Evolutionary conservation across 35 echinoderm and acorn worm species (phyloP).

Genomic region (Patiria miniata): DNA sequence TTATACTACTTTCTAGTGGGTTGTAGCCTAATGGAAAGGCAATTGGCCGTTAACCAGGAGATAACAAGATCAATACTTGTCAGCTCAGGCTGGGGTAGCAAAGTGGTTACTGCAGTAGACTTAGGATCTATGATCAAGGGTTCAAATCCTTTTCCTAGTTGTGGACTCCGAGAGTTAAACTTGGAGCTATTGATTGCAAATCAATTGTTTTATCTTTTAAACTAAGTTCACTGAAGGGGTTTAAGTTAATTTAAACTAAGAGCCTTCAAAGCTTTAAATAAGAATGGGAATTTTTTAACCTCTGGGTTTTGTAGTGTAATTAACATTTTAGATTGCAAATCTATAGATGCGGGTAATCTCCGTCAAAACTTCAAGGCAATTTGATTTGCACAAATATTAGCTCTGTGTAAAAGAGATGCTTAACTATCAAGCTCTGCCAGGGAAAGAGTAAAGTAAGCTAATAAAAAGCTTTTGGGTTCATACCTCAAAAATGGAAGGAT

Average conservation of each 20-base stretch:
- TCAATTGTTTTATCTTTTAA: conserved; percentile 47
- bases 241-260: conserved; percentile 43
- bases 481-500: conserved; percentile 61
- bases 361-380: conserved; percentile 45
- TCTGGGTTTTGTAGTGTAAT: conserved; percentile 66
- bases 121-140: conserved; percentile 57
- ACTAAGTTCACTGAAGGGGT: conserved; percentile 47
- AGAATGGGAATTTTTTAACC: conserved; percentile 21
- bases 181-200: conserved; percentile 16
- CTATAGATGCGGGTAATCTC: conserved; percentile 23
- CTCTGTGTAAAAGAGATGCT: conserved; percentile 60
- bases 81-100: conserved; percentile 60
- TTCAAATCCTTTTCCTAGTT: conserved; percentile 65
- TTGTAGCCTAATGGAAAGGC: conserved; percentile 62
- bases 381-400: conserved; percentile 35
- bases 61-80: conserved; percentile 51
- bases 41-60: conserved; percentile 78
- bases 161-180: conserved; percentile 31
- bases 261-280: conserved; percentile 60
- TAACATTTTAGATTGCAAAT: conserved; percentile 74
- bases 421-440: conserved; percentile 46
- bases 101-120: conserved; percentile 64
- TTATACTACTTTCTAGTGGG: conserved; percentile 70
- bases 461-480: conserved; percentile 68
- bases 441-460: conserved; percentile 61